phyloP scores from a whole-genome alignment of 2,888 invertebrate genomes.

The Halictus ligatus region DNA sequence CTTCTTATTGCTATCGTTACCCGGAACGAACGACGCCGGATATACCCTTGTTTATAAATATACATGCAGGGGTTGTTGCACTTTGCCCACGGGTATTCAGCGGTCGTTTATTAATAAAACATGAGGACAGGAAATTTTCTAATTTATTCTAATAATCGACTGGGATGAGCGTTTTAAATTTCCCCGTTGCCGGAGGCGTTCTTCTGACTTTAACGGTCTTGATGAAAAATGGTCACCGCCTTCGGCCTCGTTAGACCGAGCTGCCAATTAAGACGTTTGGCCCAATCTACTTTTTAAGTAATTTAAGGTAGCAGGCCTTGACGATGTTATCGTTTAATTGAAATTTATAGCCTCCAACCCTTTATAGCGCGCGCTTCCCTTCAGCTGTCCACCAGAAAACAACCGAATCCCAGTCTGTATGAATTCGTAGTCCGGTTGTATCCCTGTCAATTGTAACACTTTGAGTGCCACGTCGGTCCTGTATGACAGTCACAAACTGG shows the following conservation, averaged over 20 bases:
- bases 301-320: not conserved
- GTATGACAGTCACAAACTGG: not conserved
- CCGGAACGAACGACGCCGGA: not conserved
- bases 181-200: not conserved
- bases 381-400: not conserved
- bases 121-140: slow-evolving; percentile 16
- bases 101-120: slow-evolving; percentile 42
- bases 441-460: not conserved
- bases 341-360: not conserved
- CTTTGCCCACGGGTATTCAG: not conserved
- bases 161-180: not conserved
- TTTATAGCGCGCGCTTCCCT: not conserved
- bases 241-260: not conserved
- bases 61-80: slow-evolving; percentile 1
- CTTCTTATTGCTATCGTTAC: slow-evolving; percentile 14
- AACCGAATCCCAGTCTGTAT: not conserved
- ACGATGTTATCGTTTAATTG: not conserved
- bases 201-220: not conserved
- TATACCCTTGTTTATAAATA: slow-evolving; percentile 33
- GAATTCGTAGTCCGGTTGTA: not conserved
- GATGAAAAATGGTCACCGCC: not conserved
- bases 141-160: slow-evolving; percentile 23
- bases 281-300: not conserved
- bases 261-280: not conserved
- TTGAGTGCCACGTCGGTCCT: not conserved